Percentiles rank a stretch among this genome's conserved stretches.
Conservation (phyloP, 1,140 invertebrate genomes). For the Penaeus japonicus region DNA sequence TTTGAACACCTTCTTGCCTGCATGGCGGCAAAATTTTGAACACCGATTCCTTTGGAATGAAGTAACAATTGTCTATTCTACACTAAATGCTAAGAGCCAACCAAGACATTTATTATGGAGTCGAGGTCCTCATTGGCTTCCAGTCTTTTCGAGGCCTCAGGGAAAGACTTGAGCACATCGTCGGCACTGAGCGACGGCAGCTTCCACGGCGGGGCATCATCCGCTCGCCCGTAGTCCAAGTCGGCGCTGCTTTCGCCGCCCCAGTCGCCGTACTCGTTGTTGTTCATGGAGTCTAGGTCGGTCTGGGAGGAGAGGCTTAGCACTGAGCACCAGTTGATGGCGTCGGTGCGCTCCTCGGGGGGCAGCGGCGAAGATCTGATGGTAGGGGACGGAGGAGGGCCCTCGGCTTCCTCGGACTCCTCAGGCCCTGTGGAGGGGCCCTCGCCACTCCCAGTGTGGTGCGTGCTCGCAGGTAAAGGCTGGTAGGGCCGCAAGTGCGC, state of each 20-base stretch:
- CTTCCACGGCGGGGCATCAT: slow-evolving; percentile 46
- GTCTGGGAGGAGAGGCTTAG: slow-evolving; percentile 84
- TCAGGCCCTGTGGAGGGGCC: slow-evolving; percentile 28
- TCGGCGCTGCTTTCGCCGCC: slow-evolving; percentile 60
- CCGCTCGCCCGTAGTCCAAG: slow-evolving; percentile 40
- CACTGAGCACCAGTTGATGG: slow-evolving; percentile 89
- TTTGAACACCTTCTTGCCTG: slow-evolving; percentile 17
- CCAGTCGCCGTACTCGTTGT: slow-evolving; percentile 71
- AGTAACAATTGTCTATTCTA: slow-evolving; percentile 44
- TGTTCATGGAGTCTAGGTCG: slow-evolving; percentile 82
- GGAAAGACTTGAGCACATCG: slow-evolving; percentile 71
- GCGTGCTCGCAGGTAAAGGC: slow-evolving; percentile 24
- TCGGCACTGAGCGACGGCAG: slow-evolving; percentile 73
- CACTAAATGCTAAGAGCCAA: slow-evolving; percentile 59
- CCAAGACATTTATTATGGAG: slow-evolving; percentile 57
- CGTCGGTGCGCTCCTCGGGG: slow-evolving; percentile 71
- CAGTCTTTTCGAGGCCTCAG: slow-evolving; percentile 58
- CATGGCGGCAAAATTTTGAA: slow-evolving; percentile 42
- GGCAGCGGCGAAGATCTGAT: slow-evolving; percentile 71
- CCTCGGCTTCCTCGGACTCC: slow-evolving; percentile 13
- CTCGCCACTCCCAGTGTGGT: slow-evolving; percentile 20
- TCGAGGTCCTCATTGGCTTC: slow-evolving; percentile 59
- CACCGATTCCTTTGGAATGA: slow-evolving; percentile 54
- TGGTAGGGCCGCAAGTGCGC: slow-evolving; percentile 43
- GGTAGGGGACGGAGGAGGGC: not conserved